A percentile compares a stretch with the other conserved stretches of the same genome.
Conservation (phyloP, 2,888 invertebrate genomes). For the Phyto melanocephala region DNA sequence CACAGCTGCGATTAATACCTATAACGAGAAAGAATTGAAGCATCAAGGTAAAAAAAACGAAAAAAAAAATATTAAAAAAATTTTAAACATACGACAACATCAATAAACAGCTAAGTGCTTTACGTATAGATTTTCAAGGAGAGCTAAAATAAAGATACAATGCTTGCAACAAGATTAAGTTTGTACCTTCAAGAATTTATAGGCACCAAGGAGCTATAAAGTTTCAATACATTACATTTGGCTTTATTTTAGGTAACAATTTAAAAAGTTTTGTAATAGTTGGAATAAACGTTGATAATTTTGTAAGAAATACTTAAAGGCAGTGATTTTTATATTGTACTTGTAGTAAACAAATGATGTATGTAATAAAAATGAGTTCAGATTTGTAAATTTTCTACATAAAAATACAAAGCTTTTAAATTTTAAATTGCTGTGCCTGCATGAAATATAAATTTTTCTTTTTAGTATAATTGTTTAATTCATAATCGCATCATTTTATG, state of each 20-base stretch:
- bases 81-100: slow-evolving; percentile 11
- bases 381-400: too few relatives aligned
- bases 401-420: too few relatives aligned
- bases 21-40: slow-evolving; percentile 47
- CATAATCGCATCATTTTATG: too few relatives aligned
- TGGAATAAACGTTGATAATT: neutral
- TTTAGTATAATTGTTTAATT: too few relatives aligned
- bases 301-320: neutral
- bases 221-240: neutral
- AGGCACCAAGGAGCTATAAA: slow-evolving; percentile 22
- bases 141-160: neutral
- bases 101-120: slow-evolving; percentile 18
- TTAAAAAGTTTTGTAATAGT: neutral
- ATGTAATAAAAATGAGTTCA: too few relatives aligned
- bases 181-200: slow-evolving; percentile 35
- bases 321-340: too few relatives aligned
- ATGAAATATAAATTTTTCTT: too few relatives aligned
- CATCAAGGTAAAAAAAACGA: neutral
- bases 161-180: slow-evolving; percentile 42
- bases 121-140: neutral
- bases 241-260: neutral
- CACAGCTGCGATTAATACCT: slow-evolving; percentile 72
- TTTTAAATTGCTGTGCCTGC: too few relatives aligned
- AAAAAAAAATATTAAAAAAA: neutral
- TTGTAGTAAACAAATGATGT: too few relatives aligned